phyloP scores from a whole-genome alignment of 2,797 vertebrate species.

The Tauraco hartlaubi region DNA sequence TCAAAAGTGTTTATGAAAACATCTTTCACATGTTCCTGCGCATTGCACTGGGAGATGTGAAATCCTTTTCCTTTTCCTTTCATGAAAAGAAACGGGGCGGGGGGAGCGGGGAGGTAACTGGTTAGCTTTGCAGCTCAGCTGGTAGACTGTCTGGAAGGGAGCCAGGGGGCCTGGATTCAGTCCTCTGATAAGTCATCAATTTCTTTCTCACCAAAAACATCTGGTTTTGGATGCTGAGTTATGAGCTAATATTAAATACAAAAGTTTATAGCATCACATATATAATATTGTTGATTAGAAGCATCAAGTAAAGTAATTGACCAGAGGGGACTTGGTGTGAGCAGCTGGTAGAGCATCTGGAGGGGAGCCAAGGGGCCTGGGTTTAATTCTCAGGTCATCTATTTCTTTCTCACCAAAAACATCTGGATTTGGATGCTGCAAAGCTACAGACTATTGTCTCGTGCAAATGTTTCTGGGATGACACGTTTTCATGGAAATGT shows the following conservation, averaged over 20 bases:
- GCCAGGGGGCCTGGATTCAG: conserved; percentile 77
- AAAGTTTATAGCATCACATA: conserved; percentile 84
- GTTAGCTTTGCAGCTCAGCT: conserved; percentile 69
- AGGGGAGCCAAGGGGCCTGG: conserved; percentile 73
- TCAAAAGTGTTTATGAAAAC: conserved; percentile 11
- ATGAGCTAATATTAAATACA: conserved; percentile 86
- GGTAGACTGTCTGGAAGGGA: conserved; percentile 72
- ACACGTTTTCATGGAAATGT: background rate
- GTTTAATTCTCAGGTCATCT: conserved; percentile 75
- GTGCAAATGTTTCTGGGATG: conserved; percentile 30
- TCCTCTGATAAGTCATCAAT: conserved; percentile 85
- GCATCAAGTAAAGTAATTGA: conserved; percentile 85
- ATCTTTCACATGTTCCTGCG: background rate
- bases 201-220: conserved; percentile 85
- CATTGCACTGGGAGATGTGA: background rate
- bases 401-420: conserved; percentile 74
- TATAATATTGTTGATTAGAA: conserved; percentile 84
- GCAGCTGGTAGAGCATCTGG: conserved; percentile 82
- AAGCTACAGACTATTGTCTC: conserved; percentile 53
- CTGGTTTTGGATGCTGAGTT: conserved; percentile 82
- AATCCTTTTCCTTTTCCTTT: conserved; percentile 48
- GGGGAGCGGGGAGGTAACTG: conserved; percentile 52
- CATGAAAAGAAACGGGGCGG: background rate
- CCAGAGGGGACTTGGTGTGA: conserved; percentile 78
- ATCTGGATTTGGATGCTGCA: conserved; percentile 73